Evolutionary conservation across 2,888 invertebrate species (phyloP).

Genomic region (Chymomyza procnemis): DNA sequence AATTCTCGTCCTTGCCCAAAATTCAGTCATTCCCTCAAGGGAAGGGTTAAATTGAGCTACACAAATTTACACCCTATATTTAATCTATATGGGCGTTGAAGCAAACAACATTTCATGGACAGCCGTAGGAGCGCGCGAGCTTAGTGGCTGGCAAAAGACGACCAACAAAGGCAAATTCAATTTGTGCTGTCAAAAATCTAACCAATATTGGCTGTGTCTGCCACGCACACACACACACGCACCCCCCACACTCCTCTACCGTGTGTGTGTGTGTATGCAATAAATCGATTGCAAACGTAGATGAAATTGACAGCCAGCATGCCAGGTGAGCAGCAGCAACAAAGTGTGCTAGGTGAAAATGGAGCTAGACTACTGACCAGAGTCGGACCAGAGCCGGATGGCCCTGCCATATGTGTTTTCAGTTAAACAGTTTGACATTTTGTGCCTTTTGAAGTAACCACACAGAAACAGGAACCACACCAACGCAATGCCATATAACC

Average conservation of each 20-base stretch:
- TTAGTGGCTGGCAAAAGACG: conserved; percentile 38
- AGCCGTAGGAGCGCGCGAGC: conserved; percentile 31
- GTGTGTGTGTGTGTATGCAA: conserved; percentile 25
- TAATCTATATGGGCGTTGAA: conserved; percentile 46
- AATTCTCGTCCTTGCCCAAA: too few relatives aligned
- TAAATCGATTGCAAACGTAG: conserved; percentile 72
- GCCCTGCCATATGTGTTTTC: conserved; percentile 12
- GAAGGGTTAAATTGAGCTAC: too few relatives aligned
- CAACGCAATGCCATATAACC: background rate
- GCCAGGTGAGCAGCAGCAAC: conserved; percentile 52
- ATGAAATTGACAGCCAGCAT: conserved; percentile 71
- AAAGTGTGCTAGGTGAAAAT: background rate
- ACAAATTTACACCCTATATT: background rate
- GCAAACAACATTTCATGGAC: conserved; percentile 63
- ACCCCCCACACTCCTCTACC: background rate
- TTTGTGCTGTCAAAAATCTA: conserved; percentile 74
- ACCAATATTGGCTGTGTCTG: conserved; percentile 65
- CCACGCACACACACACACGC: background rate
- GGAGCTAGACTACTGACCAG: background rate
- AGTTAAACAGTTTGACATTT: conserved; percentile 32
- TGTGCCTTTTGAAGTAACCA: background rate
- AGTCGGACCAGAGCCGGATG: background rate
- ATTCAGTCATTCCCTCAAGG: too few relatives aligned
- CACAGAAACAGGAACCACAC: background rate
- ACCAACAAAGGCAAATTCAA: conserved; percentile 61